Evolutionary conservation across 2,888 invertebrate genomes (phyloP).

Genomic region (Pseudococcus viburni): DNA sequence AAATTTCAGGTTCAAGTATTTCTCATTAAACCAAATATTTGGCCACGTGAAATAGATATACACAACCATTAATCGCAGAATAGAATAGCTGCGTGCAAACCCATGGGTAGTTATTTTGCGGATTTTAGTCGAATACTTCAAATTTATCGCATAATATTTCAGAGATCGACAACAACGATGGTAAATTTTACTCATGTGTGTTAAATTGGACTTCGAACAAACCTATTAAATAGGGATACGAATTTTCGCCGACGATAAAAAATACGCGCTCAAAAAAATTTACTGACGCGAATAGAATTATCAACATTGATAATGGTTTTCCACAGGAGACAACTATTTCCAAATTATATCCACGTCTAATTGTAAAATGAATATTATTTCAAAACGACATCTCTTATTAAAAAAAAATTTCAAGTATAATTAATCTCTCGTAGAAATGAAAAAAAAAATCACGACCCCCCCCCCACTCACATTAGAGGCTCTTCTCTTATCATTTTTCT

Average conservation of each 20-base stretch:
- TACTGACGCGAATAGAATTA: no score
- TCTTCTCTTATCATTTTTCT: not conserved
- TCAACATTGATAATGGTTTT: no score
- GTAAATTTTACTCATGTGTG: not conserved
- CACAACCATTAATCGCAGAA: not conserved
- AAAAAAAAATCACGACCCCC: no score
- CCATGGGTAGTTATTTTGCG: conserved; percentile 32
- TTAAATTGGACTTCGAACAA: not conserved
- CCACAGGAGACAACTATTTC: no score
- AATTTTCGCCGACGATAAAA: no score
- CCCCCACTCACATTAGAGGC: no score
- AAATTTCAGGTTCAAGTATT: not conserved
- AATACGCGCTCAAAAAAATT: no score
- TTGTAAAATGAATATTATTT: no score
- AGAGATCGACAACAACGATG: not conserved
- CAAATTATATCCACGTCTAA: no score
- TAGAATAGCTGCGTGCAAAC: not conserved
- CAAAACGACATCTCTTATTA: no score
- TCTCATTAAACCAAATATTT: conserved; percentile 9
- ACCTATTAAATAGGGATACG: not conserved
- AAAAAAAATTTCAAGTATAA: no score
- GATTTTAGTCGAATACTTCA: conserved; percentile 8
- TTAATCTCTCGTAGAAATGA: no score
- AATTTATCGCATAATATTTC: conserved; percentile 20
- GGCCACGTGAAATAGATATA: not conserved